Evolutionary conservation across 2,113 vertebrate genomes (phyloP).

Genomic region (Anas platyrhynchos): DNA sequence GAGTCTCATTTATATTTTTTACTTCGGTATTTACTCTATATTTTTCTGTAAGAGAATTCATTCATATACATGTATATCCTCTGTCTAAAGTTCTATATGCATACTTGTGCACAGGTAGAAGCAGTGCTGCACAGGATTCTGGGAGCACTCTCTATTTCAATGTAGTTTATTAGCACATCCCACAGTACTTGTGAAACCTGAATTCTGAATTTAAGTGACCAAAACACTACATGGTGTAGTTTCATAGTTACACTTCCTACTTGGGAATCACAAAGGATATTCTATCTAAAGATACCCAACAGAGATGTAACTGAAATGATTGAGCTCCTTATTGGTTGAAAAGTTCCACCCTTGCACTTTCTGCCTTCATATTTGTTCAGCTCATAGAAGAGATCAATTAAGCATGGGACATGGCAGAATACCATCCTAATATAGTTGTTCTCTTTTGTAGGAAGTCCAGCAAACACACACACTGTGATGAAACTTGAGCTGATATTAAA

Average conservation of each 20-base stretch:
- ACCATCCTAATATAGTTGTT: not conserved
- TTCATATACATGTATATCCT: not conserved
- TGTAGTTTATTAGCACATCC: not conserved
- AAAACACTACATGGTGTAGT: not conserved
- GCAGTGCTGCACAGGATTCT: not conserved
- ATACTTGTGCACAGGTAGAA: not conserved
- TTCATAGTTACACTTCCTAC: not conserved
- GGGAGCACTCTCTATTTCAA: not conserved
- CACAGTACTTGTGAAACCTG: not conserved
- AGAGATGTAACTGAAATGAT: not conserved
- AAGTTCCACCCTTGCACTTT: not conserved
- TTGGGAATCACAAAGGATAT: not conserved
- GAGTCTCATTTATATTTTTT: not conserved
- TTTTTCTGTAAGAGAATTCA: not conserved
- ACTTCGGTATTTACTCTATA: not conserved
- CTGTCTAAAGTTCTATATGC: not conserved
- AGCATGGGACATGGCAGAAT: not conserved
- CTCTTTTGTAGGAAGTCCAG: not conserved
- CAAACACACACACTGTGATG: not conserved
- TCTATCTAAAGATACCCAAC: not conserved
- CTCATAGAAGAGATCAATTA: not conserved
- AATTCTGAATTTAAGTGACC: constrained; percentile 13
- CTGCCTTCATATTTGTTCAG: not conserved
- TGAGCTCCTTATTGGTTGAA: not conserved
- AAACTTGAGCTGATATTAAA: not conserved